Base-by-base conservation (phyloP, 1,140 invertebrate genomes). In the Liolophura sinensis region DNA sequence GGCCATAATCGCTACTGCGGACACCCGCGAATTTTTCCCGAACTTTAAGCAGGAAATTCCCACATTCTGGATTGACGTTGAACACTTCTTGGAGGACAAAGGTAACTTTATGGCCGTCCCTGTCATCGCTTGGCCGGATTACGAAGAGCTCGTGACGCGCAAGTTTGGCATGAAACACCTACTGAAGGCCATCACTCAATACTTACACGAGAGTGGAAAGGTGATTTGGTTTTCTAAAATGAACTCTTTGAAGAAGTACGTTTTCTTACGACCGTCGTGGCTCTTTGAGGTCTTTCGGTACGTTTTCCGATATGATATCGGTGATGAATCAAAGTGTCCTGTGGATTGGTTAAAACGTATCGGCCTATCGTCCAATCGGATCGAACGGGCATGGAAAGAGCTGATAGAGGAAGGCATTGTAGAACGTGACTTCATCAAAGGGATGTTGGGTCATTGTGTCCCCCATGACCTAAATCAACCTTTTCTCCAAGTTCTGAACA, bases 161-260 rank as follows among this genome's bases (percentile, higher is more conserved):
- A 77, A 80, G 57, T 82, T 80, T 66, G 82, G 82, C 16, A 82
- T 82, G 80, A 75, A 75, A 50, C 75, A 78, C 67, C 64, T 82
- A 31, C 67, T 79, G 12, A 63, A 62, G 20, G 63, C 31, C 27
- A 66, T 83, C 22, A 71, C 76, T 0, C 67, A 76, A 24, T 82
- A 80, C 65, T 68, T 83, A 1, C 78, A 81, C 55, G 76, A 82
- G 55, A 80, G 74, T 12, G 82, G 82, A 12, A 79, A 82, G 67
- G 73, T 78, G 1, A 46, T 82, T 3, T 80, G 78, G 78, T 81
- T 80, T 50, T 67, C 71, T 20, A 70, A 79, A 59, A 61, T 74
- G 1, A 62, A 73, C 9, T 51, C 64, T 12, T 62, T 82, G 16
- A 73, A 71, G 60, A 64, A 74, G 7, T 67, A 66, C 25, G 76